These are phyloP conservation scores for Acinonyx jubatus DNA, from an alignment of 2,113 vertebrate species.

Conservation along the genomic window DNA sequence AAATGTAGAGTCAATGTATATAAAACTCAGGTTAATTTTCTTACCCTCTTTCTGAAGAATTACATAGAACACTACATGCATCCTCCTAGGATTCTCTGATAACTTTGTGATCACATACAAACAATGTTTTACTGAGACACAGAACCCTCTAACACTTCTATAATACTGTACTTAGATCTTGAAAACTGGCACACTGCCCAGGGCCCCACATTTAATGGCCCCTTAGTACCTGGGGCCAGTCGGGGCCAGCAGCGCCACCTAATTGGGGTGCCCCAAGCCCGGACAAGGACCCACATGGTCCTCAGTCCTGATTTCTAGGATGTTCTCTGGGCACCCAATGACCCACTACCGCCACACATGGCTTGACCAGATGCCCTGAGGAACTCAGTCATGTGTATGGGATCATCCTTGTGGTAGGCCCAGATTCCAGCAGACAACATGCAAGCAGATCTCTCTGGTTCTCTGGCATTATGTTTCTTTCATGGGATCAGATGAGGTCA, in stretches of 20 bases:
- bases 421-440: background rate
- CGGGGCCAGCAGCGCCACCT: background rate
- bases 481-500: background rate
- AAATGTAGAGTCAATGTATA: background rate
- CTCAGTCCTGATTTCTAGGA: background rate
- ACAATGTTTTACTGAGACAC: background rate
- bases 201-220: background rate
- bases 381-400: background rate
- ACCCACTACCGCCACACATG: background rate
- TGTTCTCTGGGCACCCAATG: background rate
- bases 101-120: background rate
- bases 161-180: background rate
- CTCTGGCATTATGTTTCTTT: background rate
- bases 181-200: accelerated
- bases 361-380: background rate
- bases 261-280: background rate
- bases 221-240: background rate
- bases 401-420: background rate
- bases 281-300: background rate
- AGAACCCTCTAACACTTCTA: background rate
- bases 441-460: background rate
- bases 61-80: background rate
- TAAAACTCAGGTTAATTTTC: background rate
- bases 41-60: background rate
- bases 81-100: background rate